These are phyloP conservation scores for Diorhabda elongata DNA, from an alignment of 1,140 invertebrate species.

Conservation along the genomic window DNA sequence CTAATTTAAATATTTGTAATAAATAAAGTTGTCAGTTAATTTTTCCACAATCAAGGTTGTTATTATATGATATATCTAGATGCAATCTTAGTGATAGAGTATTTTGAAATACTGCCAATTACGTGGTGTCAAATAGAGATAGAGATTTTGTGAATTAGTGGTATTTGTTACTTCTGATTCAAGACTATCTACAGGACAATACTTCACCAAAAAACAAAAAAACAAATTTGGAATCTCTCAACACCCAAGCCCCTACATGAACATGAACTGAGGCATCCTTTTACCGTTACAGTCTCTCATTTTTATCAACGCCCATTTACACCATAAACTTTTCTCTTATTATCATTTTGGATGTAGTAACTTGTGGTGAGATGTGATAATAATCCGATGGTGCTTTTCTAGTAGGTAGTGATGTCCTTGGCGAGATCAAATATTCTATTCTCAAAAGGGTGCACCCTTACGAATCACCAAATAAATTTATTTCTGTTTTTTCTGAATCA, in stretches of 20 bases:
- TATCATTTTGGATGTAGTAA: conserved; percentile 26
- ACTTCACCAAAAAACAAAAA: conserved; percentile 21
- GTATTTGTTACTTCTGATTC: conserved; percentile 26
- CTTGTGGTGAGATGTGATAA: conserved; percentile 32
- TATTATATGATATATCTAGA: conserved; percentile 39
- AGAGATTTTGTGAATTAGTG: conserved; percentile 40
- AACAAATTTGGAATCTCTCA: conserved; percentile 8
- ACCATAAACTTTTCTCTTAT: conserved; percentile 19
- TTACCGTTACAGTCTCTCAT: conserved; percentile 9
- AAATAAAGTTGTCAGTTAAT: conserved; percentile 41
- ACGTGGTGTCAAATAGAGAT: conserved; percentile 45
- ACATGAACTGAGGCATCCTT: conserved; percentile 12
- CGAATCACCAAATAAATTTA: conserved; percentile 14
- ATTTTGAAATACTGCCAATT: conserved; percentile 44
- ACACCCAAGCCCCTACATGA: conserved; percentile 11
- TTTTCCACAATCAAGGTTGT: conserved; percentile 44
- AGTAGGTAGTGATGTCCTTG: conserved; percentile 23
- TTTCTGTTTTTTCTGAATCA: conserved; percentile 11
- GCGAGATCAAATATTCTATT: conserved; percentile 14
- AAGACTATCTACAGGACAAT: conserved; percentile 29
- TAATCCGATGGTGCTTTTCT: conserved; percentile 35
- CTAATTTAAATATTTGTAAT: conserved; percentile 39
- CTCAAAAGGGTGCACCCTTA: conserved; percentile 15
- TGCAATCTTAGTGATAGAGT: conserved; percentile 42
- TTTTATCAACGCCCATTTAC: conserved; percentile 1